Evolutionary conservation across 2,797 vertebrate genomes (phyloP).

Genomic region (Cyprinella venusta): DNA sequence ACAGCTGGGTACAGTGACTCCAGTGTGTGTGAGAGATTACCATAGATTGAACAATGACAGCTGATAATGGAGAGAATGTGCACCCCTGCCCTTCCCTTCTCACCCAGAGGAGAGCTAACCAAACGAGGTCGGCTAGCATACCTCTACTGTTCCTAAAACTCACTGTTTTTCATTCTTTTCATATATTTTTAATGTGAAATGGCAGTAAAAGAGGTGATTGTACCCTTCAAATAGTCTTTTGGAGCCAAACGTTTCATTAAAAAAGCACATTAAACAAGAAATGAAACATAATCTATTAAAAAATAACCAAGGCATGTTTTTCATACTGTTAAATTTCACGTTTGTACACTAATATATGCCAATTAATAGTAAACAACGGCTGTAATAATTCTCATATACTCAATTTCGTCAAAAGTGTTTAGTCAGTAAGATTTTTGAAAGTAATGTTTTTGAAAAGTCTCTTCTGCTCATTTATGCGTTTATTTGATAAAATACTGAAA

Average conservation of each 20-base stretch:
- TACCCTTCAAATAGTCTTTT: background rate
- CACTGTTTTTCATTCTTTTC: background rate
- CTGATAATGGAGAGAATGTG: constrained; percentile 42
- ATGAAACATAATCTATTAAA: background rate
- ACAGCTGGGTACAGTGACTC: constrained; percentile 9
- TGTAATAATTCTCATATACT: background rate
- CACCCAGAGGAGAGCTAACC: background rate
- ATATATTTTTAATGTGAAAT: background rate
- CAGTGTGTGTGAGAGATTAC: background rate
- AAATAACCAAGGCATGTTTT: background rate
- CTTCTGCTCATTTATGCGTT: background rate
- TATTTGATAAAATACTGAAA: background rate
- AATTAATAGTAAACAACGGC: background rate
- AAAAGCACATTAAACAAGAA: background rate
- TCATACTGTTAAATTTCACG: background rate
- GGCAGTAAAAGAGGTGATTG: background rate
- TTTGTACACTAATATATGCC: background rate
- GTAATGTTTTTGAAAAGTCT: background rate
- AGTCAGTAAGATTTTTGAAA: too few species aligned
- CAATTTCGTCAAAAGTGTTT: background rate
- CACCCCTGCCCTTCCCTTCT: constrained; percentile 16
- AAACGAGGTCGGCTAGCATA: background rate
- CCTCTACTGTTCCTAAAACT: background rate
- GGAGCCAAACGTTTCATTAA: background rate
- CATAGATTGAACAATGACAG: constrained; percentile 37